Base-by-base conservation (phyloP, 30 jellyfish, hydroid and myxozoan species). In the Catostylus mosaicus region DNA sequence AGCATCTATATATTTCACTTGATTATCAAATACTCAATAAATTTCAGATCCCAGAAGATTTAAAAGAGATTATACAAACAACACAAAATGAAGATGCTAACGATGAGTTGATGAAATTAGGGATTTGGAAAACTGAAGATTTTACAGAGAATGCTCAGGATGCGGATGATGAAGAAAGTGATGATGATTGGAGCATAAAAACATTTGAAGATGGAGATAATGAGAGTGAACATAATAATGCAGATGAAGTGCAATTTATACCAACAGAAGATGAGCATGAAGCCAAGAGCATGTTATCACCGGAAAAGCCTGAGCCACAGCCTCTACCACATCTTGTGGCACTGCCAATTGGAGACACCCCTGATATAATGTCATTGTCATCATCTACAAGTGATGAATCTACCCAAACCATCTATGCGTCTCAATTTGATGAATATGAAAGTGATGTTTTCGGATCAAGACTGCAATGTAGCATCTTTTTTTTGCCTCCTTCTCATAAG, bases 341-440 rank as follows among this genome's bases (percentile, higher is more conserved):
- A 18, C 37, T 82, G 23, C 92, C 92, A 0, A 32, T 46, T 14
- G 92, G 92, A 0, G 92, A 69, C 23, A 82, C 92, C 33, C 83
- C 92, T 22, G 92, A 82, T 47, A 82, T 82, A 1, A 38, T 54
- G 14, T 31, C 47, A 11, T 69, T 30, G 9, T 59, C 71, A 43
- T 43, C 56, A 16, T 43, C 16, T 43, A 51, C 90, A 19, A 69
- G 86, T 23, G 86, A 82, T 7, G 81, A 67, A 18, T 38, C 91
- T 7, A 69, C 73, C 30, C 62, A 40, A 27, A 82, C 84, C 2
- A 43, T 67, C n/a, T 69, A 68, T 32, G 92, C 92, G 14, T 67
- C 92, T 33, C 71, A 82, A n/a, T 37, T 82, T 16, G 92, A 82
- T 64, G 92, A 82, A 64, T 82, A 82, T 37, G 92, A 82, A 36